Evolutionary conservation across 1,140 invertebrate species (phyloP).

Genomic region (Caligus rogercresseyi): DNA sequence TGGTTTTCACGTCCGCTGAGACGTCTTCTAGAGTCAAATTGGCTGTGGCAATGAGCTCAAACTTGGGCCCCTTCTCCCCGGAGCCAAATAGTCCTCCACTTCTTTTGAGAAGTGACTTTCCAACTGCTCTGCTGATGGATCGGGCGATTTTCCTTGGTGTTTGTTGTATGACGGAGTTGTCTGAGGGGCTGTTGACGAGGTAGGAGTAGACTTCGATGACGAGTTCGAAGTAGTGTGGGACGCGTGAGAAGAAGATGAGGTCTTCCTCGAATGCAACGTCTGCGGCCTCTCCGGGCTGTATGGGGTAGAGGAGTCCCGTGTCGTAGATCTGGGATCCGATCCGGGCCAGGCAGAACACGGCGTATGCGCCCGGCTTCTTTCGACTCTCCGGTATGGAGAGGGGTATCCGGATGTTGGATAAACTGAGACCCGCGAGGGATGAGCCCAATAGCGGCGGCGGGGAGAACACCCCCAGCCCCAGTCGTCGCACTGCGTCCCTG

Average conservation of each 20-base stretch:
- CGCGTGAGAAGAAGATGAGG: slow-evolving; percentile 33
- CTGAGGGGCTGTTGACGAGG: slow-evolving; percentile 37
- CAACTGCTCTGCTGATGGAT: slow-evolving; percentile 47
- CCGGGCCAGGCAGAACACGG: slow-evolving; percentile 10
- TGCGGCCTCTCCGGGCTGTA: slow-evolving; percentile 46
- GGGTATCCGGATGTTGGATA: slow-evolving; percentile 15
- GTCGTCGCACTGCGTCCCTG: too few relatives aligned
- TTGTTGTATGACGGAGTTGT: background rate
- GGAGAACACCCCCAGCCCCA: too few relatives aligned
- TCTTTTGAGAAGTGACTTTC: slow-evolving; percentile 40
- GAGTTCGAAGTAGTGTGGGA: slow-evolving; percentile 44
- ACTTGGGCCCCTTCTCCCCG: slow-evolving; percentile 38
- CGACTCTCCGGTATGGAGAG: background rate
- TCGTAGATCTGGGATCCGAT: slow-evolving; percentile 41
- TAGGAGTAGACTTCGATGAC: slow-evolving; percentile 48
- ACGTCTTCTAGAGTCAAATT: slow-evolving; percentile 33
- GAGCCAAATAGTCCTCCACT: slow-evolving; percentile 32
- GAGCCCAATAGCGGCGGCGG: background rate
- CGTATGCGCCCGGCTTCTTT: background rate
- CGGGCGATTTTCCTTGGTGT: slow-evolving; percentile 47
- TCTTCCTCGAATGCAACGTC: slow-evolving; percentile 48
- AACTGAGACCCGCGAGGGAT: slow-evolving; percentile 12
- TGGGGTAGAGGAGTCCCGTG: slow-evolving; percentile 43
- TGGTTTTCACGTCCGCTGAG: slow-evolving; percentile 30
- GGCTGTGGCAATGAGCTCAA: slow-evolving; percentile 46